These are phyloP conservation scores for Platichthys stellatus DNA, from an alignment of 2,113 vertebrate genomes.

Conservation along the genomic window DNA sequence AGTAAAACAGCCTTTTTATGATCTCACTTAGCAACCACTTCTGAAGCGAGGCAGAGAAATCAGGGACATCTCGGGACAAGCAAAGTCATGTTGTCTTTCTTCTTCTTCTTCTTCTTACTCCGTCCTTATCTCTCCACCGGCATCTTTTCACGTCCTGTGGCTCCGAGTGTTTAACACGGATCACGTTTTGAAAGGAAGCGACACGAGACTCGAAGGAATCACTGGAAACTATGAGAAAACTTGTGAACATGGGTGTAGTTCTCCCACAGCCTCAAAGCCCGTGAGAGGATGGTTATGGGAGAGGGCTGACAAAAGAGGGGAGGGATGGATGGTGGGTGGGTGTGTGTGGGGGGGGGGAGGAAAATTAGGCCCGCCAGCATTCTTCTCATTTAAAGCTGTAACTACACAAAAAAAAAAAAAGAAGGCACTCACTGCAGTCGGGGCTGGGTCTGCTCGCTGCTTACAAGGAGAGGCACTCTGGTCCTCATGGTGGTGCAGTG, in stretches of 20 bases:
- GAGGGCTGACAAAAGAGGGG: conserved; percentile 76
- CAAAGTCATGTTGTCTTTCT: conserved; percentile 2
- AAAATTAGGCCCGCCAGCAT: conserved; percentile 84
- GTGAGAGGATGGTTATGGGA: conserved; percentile 78
- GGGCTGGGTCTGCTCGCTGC: conserved; percentile 83
- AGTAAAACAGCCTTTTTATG: conserved; percentile 75
- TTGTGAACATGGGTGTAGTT: conserved; percentile 79
- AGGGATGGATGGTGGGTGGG: too few relatives aligned
- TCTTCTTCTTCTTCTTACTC: not conserved
- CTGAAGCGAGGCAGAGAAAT: conserved; percentile 23
- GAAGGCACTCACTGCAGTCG: conserved; percentile 65
- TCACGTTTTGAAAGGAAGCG: not conserved
- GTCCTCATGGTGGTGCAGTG: conserved; percentile 80
- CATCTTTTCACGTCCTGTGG: not conserved
- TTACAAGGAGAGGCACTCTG: conserved; percentile 79
- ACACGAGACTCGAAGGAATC: conserved; percentile 18
- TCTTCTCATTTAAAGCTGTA: conserved; percentile 85
- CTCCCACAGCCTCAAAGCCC: conserved; percentile 71
- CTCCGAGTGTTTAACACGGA: not conserved
- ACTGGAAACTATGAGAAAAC: conserved; percentile 56
- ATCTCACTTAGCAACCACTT: conserved; percentile 62
- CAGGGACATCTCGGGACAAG: conserved; percentile 19
- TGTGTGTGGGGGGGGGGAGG: conserved; percentile 73
- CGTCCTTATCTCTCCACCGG: conserved; percentile 20
- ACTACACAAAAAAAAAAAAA: conserved; percentile 71